These are phyloP conservation scores for Ephestia elutella DNA, from an alignment of 1,140 invertebrate species.

Conservation along the genomic window DNA sequence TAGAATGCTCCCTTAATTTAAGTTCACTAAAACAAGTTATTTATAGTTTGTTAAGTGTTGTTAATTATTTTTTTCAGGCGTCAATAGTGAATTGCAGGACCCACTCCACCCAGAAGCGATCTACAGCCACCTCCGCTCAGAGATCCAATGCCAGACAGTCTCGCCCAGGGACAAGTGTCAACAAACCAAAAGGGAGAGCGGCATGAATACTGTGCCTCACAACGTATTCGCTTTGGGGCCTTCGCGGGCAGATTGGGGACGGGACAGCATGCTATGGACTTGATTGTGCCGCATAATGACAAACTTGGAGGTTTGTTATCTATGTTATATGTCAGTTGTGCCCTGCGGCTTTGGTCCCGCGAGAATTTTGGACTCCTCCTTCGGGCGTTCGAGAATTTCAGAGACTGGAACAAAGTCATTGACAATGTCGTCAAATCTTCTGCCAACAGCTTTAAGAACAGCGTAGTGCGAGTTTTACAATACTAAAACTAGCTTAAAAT, in stretches of 20 bases:
- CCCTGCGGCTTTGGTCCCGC: too few species aligned
- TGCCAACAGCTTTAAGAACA: too few species aligned
- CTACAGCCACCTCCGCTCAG: conserved; percentile 72
- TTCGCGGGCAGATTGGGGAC: conserved; percentile 70
- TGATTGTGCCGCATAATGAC: conserved; percentile 14
- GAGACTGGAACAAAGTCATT: too few species aligned
- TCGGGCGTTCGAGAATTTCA: too few species aligned
- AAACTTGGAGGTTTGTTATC: neutral
- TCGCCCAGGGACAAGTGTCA: conserved; percentile 59
- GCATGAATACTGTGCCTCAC: conserved; percentile 69
- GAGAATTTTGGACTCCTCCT: too few species aligned
- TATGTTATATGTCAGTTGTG: too few species aligned
- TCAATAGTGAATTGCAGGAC: conserved; percentile 75
- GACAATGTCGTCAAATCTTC: too few species aligned
- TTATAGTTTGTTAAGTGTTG: too few species aligned
- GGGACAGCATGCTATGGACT: conserved; percentile 46
- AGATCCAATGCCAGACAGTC: conserved; percentile 74
- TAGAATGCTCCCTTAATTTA: too few species aligned
- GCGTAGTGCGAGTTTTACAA: too few species aligned
- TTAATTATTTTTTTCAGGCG: conserved; percentile 59
- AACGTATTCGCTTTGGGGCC: conserved; percentile 74
- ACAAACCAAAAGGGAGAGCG: conserved; percentile 75
- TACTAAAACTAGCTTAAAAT: too few species aligned
- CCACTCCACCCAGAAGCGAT: conserved; percentile 77
- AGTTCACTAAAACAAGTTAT: too few species aligned